These are phyloP conservation scores for Ophion costatus DNA, from an alignment of 2,888 invertebrate species.

Conservation along the genomic window DNA sequence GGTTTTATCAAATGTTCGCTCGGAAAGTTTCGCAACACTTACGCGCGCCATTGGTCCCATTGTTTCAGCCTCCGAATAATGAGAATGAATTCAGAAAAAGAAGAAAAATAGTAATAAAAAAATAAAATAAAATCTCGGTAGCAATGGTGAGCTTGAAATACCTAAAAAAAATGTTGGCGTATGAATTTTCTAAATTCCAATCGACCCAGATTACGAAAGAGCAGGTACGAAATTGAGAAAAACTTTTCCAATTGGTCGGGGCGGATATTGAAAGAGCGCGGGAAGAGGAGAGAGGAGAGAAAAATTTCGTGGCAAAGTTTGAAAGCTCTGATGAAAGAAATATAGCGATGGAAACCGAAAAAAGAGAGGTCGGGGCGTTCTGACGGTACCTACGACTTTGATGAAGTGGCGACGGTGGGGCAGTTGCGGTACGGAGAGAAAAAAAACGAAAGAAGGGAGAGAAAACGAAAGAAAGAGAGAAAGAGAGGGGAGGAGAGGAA, in stretches of 20 bases:
- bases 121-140: slow-evolving; percentile 24
- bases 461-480: slow-evolving; percentile 12
- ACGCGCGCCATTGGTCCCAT: slow-evolving; percentile 52
- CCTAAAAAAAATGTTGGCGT: slow-evolving; percentile 26
- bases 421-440: background rate
- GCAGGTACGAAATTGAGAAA: slow-evolving; percentile 58
- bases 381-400: slow-evolving; percentile 35
- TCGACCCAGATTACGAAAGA: slow-evolving; percentile 24
- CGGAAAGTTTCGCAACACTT: no score
- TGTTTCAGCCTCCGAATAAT: slow-evolving; percentile 20
- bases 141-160: slow-evolving; percentile 50
- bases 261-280: slow-evolving; percentile 67
- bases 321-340: slow-evolving; percentile 60
- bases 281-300: slow-evolving; percentile 59
- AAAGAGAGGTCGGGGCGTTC: slow-evolving; percentile 57
- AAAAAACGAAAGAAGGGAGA: background rate
- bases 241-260: slow-evolving; percentile 64
- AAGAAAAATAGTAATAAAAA: background rate
- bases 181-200: slow-evolving; percentile 48
- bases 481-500: slow-evolving; percentile 29
- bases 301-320: slow-evolving; percentile 66
- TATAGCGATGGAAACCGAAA: slow-evolving; percentile 57
- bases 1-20: no score
- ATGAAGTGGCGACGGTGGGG: slow-evolving; percentile 7
- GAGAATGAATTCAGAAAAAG: background rate